These are phyloP conservation scores for Corythaixoides concolor DNA, from an alignment of 2,113 vertebrate genomes.

Conservation along the genomic window DNA sequence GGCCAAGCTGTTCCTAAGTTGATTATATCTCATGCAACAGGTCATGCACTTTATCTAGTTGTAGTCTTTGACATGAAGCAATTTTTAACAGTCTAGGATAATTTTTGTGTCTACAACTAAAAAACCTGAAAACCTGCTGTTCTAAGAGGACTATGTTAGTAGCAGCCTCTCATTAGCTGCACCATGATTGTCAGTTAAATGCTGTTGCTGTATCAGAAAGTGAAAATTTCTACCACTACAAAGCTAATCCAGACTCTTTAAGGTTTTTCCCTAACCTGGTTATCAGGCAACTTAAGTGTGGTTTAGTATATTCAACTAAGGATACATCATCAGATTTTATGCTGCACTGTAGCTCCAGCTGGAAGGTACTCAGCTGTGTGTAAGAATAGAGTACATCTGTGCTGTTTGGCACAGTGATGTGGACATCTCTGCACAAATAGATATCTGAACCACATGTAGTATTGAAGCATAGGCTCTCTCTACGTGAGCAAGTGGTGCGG, in stretches of 20 bases:
- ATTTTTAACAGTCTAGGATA: conserved; percentile 9
- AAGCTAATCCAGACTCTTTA: neutral
- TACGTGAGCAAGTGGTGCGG: rapidly evolving
- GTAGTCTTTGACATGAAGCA: neutral
- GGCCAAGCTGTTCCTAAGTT: conserved; percentile 66
- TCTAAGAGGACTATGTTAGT: neutral
- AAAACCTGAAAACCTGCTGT: neutral
- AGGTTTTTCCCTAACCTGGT: neutral
- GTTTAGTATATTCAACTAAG: neutral
- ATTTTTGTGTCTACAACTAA: neutral
- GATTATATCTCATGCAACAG: conserved; percentile 77
- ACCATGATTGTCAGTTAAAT: neutral
- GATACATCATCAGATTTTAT: neutral
- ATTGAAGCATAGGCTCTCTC: neutral
- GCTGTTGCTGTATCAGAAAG: neutral
- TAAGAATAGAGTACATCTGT: neutral
- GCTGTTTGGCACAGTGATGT: neutral
- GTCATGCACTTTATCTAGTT: conserved; percentile 61
- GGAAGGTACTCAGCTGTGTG: neutral
- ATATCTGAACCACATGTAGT: neutral
- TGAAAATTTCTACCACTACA: neutral
- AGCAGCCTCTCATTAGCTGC: neutral
- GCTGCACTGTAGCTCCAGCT: neutral
- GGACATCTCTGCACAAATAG: neutral
- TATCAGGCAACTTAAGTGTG: neutral